These are phyloP conservation scores for Andricus grossulariae DNA, from an alignment of 1,140 invertebrate species.

Conservation along the genomic window DNA sequence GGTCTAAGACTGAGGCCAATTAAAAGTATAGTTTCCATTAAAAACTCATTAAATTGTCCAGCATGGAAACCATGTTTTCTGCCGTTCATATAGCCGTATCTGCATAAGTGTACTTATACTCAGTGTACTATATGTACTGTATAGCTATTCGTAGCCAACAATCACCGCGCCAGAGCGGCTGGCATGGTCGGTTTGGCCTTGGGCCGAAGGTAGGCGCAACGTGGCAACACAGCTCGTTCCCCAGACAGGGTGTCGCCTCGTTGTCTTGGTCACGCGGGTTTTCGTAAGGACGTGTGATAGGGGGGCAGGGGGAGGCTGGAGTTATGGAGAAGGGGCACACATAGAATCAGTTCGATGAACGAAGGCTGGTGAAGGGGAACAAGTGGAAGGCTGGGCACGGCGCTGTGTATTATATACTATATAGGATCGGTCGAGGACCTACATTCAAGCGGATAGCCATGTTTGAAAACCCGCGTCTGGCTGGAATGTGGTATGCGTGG, in stretches of 20 bases:
- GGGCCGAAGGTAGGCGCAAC: constrained; percentile 69
- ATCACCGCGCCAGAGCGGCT: constrained; percentile 72
- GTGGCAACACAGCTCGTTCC: constrained; percentile 79
- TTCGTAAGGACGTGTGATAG: constrained; percentile 49
- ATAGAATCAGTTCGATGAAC: constrained; percentile 46
- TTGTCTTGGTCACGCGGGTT: constrained; percentile 84
- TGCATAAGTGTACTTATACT: too few relatives aligned
- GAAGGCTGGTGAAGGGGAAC: constrained; percentile 51
- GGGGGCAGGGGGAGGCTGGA: constrained; percentile 38
- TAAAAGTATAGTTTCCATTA: too few relatives aligned
- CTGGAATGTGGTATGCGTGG: constrained; percentile 71
- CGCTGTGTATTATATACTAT: constrained; percentile 61
- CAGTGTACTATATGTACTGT: too few relatives aligned
- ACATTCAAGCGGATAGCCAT: constrained; percentile 74
- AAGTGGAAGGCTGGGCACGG: constrained; percentile 43
- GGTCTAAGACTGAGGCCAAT: background rate
- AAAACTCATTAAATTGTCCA: background rate
- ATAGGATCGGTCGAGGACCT: constrained; percentile 72
- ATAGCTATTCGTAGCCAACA: constrained; percentile 36
- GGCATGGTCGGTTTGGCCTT: constrained; percentile 74
- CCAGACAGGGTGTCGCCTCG: constrained; percentile 92
- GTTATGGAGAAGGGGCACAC: constrained; percentile 43
- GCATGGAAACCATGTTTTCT: background rate
- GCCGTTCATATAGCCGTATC: too few relatives aligned
- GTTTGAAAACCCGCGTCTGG: constrained; percentile 71